Evolutionary conservation across 2,888 invertebrate species (phyloP), one percentile per base, ranked within the genome.

Genomic region (Spicauda simplicius): DNA sequence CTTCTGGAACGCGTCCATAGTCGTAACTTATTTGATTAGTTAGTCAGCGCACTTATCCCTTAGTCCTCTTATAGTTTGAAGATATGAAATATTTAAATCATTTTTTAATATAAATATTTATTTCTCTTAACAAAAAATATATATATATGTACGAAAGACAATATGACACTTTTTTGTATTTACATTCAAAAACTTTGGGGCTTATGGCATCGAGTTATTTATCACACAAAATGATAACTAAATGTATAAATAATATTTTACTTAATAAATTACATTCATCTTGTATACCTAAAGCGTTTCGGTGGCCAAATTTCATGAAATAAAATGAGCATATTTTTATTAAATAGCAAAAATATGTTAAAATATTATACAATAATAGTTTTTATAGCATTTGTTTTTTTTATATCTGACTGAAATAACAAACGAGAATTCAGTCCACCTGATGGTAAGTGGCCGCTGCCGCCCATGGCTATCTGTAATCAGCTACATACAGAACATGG

Each of bases 151-250:
- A 41, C 41, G 41, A 41, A 41, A 8, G 14, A 41, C 14, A 41
- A 41, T 57, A 52, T 61, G 33, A 53, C 52, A 61, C 61, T 25
- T 10, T 33, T 52, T 33, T 33, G 14, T 41, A 41, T 58, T 45
- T 25, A 25, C 18, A 63, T 64, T 56, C 33, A 70, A 67, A 72
- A 69, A 72, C 77, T 82, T 81, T 80, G 78, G 78, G 76, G 16
- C 71, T 67, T 71, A 82, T 82, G 70, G 70, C 70, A 70, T 70
- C 62, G 12, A 54, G 20, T 16, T 58, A 45, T 54, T 41, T 45
- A 48, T 60, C 64, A 64, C 59, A 54, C 54, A 63, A 53, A 48
- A 59, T 59, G 60, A 64, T 37, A 33, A 50, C 41, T 37, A 52
- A 11, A 53, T 50, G 25, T 16, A 30, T 11, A 48, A 52, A 41